Conservation (phyloP, 2,797 vertebrate species). For the Carcharodon carcharias region DNA sequence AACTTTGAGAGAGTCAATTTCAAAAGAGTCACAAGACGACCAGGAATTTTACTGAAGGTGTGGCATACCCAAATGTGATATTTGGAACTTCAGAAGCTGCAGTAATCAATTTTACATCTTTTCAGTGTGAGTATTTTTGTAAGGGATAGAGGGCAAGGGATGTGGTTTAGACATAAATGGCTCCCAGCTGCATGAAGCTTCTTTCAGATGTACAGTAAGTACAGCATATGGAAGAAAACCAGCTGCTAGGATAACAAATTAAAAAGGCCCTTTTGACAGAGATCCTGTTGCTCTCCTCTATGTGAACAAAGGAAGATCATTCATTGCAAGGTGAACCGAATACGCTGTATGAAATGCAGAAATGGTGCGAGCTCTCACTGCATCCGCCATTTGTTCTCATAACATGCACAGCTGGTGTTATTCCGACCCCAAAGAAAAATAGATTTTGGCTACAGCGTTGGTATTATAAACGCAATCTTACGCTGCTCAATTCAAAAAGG, state of each 20-base stretch:
- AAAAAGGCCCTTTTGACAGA: conserved; percentile 53
- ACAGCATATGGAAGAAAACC: conserved; percentile 56
- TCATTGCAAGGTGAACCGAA: conserved; percentile 52
- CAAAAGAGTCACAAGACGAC: not conserved
- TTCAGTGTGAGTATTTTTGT: conserved; percentile 49
- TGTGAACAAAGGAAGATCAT: conserved; percentile 54
- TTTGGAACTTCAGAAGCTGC: conserved; percentile 18
- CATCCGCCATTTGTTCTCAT: conserved; percentile 40
- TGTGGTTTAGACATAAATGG: conserved; percentile 60
- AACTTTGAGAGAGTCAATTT: not conserved
- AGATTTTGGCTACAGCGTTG: not conserved
- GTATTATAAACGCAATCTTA: conserved; percentile 26
- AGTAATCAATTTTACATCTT: conserved; percentile 27
- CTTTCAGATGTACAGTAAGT: conserved; percentile 59
- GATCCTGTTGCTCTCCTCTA: conserved; percentile 46
- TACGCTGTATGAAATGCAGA: conserved; percentile 41
- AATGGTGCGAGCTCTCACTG: conserved; percentile 29
- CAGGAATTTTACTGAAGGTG: not conserved
- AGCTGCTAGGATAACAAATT: conserved; percentile 56
- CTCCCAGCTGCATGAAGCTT: conserved; percentile 63
- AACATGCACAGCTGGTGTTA: conserved; percentile 42
- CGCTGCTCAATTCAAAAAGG: not conserved
- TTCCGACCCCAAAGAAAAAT: conserved; percentile 36
- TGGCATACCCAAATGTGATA: not conserved
- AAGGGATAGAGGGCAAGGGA: conserved; percentile 48